Base-by-base conservation (phyloP, 35 echinoderm and acorn worm genomes). In the Patiria miniata region DNA sequence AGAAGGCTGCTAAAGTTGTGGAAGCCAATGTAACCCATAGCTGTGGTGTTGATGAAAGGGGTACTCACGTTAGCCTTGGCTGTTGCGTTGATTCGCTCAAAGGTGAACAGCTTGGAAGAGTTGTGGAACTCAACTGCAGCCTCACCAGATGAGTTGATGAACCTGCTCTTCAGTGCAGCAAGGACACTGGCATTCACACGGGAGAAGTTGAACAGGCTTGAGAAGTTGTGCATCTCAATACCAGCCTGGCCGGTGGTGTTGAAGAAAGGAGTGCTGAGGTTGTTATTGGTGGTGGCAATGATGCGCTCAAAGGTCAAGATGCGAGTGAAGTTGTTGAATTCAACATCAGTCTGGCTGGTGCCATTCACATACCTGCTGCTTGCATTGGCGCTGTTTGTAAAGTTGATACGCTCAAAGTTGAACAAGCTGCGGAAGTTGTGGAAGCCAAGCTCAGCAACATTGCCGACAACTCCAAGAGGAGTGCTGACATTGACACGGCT, bases 401-500 rank as follows among this genome's bases (percentile, higher is more conserved):
- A 40, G 39, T 89, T 77, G 34, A 89, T 53, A 82, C 58, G 53
- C 16, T 60, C 53, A 60, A 89, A 83, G 50, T 89, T 83, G 39
- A 89, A 77, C 52, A 89, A 36, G 79, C 86, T 87, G 52, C 39
- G 32, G 80, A 92, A 92, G 68, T 87, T 81, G 78, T 87, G 68
- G 5, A 92, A 83, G 81, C 77, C 57, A 42, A 87, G 44, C 17
- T 37, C 79, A 30, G 58, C 84, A 39, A 61, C 87, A 29, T 81
- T 78, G 19, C 17, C 36, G 26, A 42, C 56, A 68, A 68, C 73
- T 6, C 77, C 90, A 5, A 92, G 38, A 23, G 61, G 29, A 1
- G 90, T 68, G 50, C 34, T 87, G 21, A 92, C 21, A 51, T 83
- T 83, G 84, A 86, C 79, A 21, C 32, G 68, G 39, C 52, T 53